Percentiles rank a stretch among this genome's conserved stretches.
Evolutionary conservation across 2,888 invertebrate genomes (phyloP).

Genomic region (Tetranychus truncatus): DNA sequence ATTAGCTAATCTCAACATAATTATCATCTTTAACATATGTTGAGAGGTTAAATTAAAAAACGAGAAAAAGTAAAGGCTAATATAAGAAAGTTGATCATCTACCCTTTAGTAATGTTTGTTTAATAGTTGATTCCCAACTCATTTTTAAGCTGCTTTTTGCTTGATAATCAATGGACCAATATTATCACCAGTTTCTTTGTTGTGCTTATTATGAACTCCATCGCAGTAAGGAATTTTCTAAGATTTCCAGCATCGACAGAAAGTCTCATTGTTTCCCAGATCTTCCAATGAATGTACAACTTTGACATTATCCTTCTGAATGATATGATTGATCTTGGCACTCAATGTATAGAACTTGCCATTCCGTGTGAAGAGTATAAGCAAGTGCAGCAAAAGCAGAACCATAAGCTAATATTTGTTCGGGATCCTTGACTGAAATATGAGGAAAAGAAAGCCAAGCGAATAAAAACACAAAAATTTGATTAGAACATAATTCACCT

Average conservation of each 20-base stretch:
- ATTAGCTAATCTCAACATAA: too few species aligned
- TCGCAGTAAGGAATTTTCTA: conserved; percentile 91
- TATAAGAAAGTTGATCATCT: too few species aligned
- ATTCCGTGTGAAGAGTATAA: conserved; percentile 1
- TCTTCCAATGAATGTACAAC: conserved; percentile 82
- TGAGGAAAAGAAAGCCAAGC: not conserved
- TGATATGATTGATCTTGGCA: not conserved
- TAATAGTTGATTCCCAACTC: too few species aligned
- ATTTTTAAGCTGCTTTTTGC: conserved; percentile 36
- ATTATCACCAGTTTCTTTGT: conserved; percentile 73
- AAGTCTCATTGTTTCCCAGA: conserved; percentile 67
- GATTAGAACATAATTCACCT: too few species aligned
- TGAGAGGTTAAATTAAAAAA: too few species aligned
- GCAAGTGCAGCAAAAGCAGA: not conserved
- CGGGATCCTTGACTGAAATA: not conserved
- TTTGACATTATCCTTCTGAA: conserved; percentile 45
- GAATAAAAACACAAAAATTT: too few species aligned
- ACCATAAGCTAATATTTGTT: not conserved
- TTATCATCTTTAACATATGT: too few species aligned
- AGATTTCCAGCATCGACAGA: conserved; percentile 75
- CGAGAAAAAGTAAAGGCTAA: too few species aligned
- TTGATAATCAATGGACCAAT: conserved; percentile 72
- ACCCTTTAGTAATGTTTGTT: too few species aligned
- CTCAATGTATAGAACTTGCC: not conserved
- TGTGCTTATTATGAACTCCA: conserved; percentile 73